These are phyloP conservation scores for Meiosimyza decipiens DNA, from an alignment of 2,888 invertebrate species.

Conservation along the genomic window DNA sequence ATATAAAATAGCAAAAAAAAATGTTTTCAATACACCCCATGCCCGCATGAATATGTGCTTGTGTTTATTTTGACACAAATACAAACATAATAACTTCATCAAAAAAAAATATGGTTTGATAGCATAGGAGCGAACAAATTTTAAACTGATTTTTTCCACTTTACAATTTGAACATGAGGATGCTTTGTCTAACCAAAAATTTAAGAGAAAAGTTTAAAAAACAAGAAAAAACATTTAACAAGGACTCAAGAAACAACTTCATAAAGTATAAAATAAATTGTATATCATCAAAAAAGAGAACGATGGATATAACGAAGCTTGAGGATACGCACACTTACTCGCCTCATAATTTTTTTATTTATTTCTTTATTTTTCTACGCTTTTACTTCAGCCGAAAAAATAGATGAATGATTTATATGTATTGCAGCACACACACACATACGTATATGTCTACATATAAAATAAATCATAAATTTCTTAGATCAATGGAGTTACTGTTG, in stretches of 20 bases:
- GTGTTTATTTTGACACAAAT: slow-evolving; percentile 11
- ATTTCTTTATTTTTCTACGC: no score
- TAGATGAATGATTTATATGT: slow-evolving; percentile 21
- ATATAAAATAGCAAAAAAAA: no score
- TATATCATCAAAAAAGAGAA: neutral
- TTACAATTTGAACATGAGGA: neutral
- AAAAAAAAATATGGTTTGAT: neutral
- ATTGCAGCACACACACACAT: slow-evolving; percentile 5
- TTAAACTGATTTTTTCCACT: slow-evolving; percentile 12
- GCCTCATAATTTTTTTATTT: no score
- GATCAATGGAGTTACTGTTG: slow-evolving; percentile 7
- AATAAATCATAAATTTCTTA: slow-evolving; percentile 19
- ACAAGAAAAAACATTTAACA: neutral
- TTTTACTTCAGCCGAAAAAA: neutral
- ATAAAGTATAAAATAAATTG: neutral
- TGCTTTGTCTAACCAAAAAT: no score
- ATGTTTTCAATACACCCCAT: neutral
- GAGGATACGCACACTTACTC: neutral
- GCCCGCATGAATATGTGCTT: neutral
- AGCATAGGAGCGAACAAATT: neutral
- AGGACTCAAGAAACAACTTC: slow-evolving; percentile 1
- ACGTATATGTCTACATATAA: neutral
- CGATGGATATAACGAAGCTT: neutral
- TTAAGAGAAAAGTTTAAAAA: no score
- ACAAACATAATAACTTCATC: slow-evolving; percentile 18